A percentile compares a stretch with the other conserved stretches of the same genome.
These are phyloP conservation scores for Hyperopisus bebe DNA, from an alignment of 2,113 vertebrate genomes.

Conservation along the genomic window DNA sequence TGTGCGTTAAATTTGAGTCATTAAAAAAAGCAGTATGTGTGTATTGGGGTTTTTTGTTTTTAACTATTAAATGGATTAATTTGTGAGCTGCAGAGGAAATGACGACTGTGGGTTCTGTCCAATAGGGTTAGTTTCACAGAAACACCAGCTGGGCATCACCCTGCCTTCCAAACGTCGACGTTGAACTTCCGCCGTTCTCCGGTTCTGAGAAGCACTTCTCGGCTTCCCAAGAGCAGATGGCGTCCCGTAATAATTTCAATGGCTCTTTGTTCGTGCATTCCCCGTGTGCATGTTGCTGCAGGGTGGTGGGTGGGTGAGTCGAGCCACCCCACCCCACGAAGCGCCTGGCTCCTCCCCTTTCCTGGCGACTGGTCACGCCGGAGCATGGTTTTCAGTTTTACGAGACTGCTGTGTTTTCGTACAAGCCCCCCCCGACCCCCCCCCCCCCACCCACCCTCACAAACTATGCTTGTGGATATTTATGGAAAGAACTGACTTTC, in stretches of 20 bases:
- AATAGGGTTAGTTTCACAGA: background rate
- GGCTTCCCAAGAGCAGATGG: background rate
- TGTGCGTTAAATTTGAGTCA: background rate
- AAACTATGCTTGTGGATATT: background rate
- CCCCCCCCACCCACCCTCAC: background rate
- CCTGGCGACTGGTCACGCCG: conserved; percentile 21
- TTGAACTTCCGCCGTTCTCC: background rate
- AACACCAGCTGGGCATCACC: background rate
- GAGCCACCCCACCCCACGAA: background rate
- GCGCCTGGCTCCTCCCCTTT: conserved; percentile 27
- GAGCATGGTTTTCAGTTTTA: background rate
- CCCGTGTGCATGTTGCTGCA: background rate
- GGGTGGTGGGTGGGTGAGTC: background rate
- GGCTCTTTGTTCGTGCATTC: background rate
- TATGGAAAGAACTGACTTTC: background rate
- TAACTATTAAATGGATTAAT: background rate
- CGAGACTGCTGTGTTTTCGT: background rate
- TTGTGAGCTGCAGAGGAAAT: background rate
- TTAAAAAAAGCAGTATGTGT: background rate
- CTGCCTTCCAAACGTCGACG: background rate
- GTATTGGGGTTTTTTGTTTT: background rate
- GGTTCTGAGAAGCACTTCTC: background rate
- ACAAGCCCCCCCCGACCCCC: background rate
- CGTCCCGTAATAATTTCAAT: conserved; percentile 8
- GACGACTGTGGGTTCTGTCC: background rate